phyloP scores from a whole-genome alignment of 2,888 invertebrate genomes.

The Phyllotreta cruciferae region DNA sequence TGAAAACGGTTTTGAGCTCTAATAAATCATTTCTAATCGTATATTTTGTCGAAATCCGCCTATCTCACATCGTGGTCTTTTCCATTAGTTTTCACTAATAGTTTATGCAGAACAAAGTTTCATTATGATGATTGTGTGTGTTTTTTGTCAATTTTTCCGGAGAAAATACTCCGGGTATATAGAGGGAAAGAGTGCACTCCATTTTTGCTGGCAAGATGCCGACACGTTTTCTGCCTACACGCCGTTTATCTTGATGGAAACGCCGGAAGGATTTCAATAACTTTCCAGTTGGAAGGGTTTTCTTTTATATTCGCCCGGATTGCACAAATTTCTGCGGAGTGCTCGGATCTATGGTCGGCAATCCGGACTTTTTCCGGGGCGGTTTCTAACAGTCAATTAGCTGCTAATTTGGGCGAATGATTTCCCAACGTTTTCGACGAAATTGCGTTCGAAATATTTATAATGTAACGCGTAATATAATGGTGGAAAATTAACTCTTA shows the following conservation, averaged over 20 bases:
- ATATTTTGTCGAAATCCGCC: no score
- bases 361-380: constrained; percentile 11
- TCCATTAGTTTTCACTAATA: no score
- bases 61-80: no score
- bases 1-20: no score
- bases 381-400: constrained; percentile 7
- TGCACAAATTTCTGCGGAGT: constrained; percentile 14
- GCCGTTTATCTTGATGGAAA: constrained; percentile 17
- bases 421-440: background rate
- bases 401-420: background rate
- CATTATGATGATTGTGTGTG: no score
- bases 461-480: no score
- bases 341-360: constrained; percentile 8
- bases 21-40: no score
- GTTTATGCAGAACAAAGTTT: no score
- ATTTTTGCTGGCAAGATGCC: constrained; percentile 9
- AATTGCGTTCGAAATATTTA: background rate
- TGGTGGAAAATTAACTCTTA: no score
- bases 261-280: constrained; percentile 24
- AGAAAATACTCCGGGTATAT: no score
- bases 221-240: constrained; percentile 6
- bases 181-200: background rate
- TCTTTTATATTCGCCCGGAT: constrained; percentile 16
- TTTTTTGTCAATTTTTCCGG: background rate
- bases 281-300: constrained; percentile 10